Evolutionary conservation across 2,888 invertebrate species (phyloP).

Genomic region (Punctoribates punctum): DNA sequence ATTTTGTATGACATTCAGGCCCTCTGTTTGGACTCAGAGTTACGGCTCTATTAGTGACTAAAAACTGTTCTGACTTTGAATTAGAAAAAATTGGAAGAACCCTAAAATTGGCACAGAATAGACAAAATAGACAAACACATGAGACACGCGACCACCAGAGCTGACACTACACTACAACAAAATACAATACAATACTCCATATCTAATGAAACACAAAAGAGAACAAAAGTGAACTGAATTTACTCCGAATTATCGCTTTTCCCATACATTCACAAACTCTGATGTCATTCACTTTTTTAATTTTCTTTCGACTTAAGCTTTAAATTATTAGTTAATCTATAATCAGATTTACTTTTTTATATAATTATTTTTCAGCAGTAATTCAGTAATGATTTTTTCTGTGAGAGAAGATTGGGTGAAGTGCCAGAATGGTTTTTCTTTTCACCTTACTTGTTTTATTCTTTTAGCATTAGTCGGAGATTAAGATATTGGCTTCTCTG

Average conservation of each 20-base stretch:
- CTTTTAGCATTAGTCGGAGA: no score
- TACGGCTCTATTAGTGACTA: constrained; percentile 29
- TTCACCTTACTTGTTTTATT: no score
- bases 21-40: background rate
- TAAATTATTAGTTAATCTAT: constrained; percentile 21
- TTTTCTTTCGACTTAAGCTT: background rate
- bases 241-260: background rate
- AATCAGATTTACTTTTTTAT: constrained; percentile 24
- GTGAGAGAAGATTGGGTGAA: no score
- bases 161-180: constrained; percentile 4
- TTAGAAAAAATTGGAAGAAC: constrained; percentile 22
- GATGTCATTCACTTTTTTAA: background rate
- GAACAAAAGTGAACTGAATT: background rate
- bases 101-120: constrained; percentile 22
- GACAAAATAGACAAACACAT: constrained; percentile 4
- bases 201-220: constrained; percentile 23
- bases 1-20: constrained; percentile 10
- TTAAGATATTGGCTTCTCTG: no score
- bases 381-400: no score
- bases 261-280: background rate
- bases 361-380: background rate
- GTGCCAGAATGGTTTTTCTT: no score
- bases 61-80: constrained; percentile 26
- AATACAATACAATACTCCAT: constrained; percentile 21
- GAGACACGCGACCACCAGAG: constrained; percentile 28